phyloP scores from a whole-genome alignment of 2,797 vertebrate genomes.

The Myotis vivesi region DNA sequence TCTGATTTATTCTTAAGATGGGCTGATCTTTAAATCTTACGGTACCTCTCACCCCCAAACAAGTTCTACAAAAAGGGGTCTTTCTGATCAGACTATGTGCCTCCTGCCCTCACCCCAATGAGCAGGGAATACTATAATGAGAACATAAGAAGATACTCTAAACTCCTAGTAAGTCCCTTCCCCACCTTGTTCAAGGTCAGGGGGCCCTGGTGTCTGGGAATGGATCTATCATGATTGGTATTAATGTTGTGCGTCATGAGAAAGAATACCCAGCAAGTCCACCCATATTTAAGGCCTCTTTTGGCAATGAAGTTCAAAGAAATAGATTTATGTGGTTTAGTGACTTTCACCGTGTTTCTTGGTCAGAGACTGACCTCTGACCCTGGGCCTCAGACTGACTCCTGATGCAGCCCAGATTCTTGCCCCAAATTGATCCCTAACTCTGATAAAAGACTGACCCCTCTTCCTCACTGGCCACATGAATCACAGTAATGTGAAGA shows the following conservation, averaged over 20 bases:
- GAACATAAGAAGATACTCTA: neutral
- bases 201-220: neutral
- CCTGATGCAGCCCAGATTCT: neutral
- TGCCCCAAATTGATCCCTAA: neutral
- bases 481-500: conserved; percentile 29
- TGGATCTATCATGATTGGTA: neutral
- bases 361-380: neutral
- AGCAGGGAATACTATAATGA: neutral
- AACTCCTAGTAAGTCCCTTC: neutral
- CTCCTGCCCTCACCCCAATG: neutral
- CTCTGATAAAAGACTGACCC: neutral
- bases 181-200: neutral
- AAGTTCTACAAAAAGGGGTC: neutral
- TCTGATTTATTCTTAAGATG: conserved; percentile 36
- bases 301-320: neutral
- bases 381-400: neutral
- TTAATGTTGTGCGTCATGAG: neutral
- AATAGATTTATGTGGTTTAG: neutral
- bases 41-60: neutral
- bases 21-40: conserved; percentile 45
- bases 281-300: neutral
- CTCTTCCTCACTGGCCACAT: neutral
- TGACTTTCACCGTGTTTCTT: neutral
- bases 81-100: neutral
- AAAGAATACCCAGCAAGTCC: neutral